phyloP scores from a whole-genome alignment of 2,113 vertebrate species.

The Poicephalus meyeri region DNA sequence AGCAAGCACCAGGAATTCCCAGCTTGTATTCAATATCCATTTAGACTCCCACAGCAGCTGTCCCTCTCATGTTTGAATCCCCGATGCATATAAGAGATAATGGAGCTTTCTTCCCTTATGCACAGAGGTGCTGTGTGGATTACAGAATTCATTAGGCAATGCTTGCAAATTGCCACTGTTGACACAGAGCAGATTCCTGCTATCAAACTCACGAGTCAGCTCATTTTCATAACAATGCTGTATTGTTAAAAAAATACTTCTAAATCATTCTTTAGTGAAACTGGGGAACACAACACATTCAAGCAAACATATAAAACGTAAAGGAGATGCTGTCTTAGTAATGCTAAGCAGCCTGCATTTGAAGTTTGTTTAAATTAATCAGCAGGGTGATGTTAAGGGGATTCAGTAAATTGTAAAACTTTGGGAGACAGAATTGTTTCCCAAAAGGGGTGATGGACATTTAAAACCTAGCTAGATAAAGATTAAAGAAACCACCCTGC shows the following conservation, averaged over 20 bases:
- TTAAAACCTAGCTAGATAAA: constrained; percentile 1
- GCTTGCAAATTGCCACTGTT: constrained; percentile 56
- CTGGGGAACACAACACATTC: background rate
- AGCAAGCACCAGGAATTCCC: constrained; percentile 36
- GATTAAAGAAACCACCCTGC: background rate
- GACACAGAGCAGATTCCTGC: constrained; percentile 66
- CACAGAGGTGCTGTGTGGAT: constrained; percentile 39
- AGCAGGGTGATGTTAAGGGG: background rate
- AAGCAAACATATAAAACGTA: constrained; percentile 6
- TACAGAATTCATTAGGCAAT: constrained; percentile 61
- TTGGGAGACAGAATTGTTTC: background rate
- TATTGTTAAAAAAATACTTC: constrained; percentile 57
- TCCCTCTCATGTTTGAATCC: constrained; percentile 19
- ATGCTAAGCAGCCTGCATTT: background rate
- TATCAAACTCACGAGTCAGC: constrained; percentile 59
- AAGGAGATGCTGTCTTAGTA: constrained; percentile 32
- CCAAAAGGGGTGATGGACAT: background rate
- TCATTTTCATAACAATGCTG: constrained; percentile 64
- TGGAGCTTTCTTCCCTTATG: constrained; percentile 51
- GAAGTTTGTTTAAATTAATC: constrained; percentile 27
- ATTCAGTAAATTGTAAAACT: constrained; percentile 17
- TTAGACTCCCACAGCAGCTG: constrained; percentile 22
- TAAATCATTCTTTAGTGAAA: constrained; percentile 2
- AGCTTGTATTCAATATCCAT: background rate
- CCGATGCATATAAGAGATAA: constrained; percentile 19